Conservation (phyloP, 2,888 invertebrate species). For the Caradrina clavipalpis region DNA sequence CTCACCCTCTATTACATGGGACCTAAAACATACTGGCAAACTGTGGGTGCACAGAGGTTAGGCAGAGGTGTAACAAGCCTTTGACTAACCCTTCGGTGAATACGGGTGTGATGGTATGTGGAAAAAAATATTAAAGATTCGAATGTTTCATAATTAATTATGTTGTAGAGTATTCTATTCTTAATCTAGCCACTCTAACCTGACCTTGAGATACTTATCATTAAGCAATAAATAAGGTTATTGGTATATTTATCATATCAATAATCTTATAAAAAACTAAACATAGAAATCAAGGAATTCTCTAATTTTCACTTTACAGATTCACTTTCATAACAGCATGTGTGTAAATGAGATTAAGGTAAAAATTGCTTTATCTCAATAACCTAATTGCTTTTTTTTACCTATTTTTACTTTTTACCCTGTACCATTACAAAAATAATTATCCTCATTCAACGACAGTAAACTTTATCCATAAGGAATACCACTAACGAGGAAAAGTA, state of each 20-base stretch:
- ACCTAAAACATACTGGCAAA: too few relatives aligned
- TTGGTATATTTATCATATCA: slow-evolving; percentile 3
- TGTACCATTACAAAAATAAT: not conserved
- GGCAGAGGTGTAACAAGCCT: too few relatives aligned
- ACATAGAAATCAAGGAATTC: not conserved
- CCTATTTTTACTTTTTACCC: too few relatives aligned
- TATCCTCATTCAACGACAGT: not conserved
- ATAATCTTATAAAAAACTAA: slow-evolving; percentile 4
- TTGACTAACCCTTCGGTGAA: too few relatives aligned
- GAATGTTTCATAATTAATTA: too few relatives aligned
- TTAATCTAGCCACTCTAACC: not conserved
- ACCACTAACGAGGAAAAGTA: slow-evolving; percentile 15
- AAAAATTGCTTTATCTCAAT: not conserved
- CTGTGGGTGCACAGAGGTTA: too few relatives aligned
- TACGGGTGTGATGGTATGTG: too few relatives aligned
- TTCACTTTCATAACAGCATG: not conserved
- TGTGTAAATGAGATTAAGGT: too few relatives aligned
- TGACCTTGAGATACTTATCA: slow-evolving; percentile 12
- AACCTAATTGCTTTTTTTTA: too few relatives aligned
- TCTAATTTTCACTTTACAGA: too few relatives aligned
- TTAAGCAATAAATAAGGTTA: not conserved
- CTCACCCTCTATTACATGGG: too few relatives aligned
- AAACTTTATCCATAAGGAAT: slow-evolving; percentile 1
- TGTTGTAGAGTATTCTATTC: not conserved
- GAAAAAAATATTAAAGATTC: too few relatives aligned